Evolutionary conservation across 2,888 invertebrate species (phyloP).

Genomic region (Stratiomys singularior): DNA sequence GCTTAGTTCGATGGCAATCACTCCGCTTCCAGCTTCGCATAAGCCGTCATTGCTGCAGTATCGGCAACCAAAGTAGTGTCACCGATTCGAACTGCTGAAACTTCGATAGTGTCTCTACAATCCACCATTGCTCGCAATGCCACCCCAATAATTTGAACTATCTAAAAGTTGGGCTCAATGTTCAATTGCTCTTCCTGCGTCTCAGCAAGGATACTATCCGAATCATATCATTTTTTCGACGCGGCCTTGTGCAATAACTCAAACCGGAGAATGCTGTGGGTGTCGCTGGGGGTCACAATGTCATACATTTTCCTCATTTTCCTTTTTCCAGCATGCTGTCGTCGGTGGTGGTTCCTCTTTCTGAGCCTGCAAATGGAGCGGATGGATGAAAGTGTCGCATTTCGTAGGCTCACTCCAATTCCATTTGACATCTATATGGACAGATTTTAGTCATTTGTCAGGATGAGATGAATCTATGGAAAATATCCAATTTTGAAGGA

Average conservation of each 20-base stretch:
- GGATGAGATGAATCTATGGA: conserved; percentile 17
- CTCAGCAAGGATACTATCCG: conserved; percentile 24
- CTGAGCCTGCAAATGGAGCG: background rate
- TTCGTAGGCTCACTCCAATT: conserved; percentile 41
- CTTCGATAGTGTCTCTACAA: conserved; percentile 11
- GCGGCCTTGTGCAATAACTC: conserved; percentile 32
- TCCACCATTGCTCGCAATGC: background rate
- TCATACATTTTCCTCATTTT: conserved; percentile 25
- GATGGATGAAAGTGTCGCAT: conserved; percentile 28
- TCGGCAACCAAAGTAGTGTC: background rate
- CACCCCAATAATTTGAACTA: conserved; percentile 35
- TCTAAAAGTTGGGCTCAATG: conserved; percentile 16
- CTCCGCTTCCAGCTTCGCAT: background rate
- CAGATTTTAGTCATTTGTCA: conserved; percentile 33
- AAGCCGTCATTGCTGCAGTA: conserved; percentile 3
- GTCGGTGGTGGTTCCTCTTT: background rate
- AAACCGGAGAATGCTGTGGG: conserved; percentile 12
- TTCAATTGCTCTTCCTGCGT: conserved; percentile 17
- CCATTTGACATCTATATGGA: conserved; percentile 14
- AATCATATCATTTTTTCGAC: conserved; percentile 9
- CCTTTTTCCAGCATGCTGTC: background rate
- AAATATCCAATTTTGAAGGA: background rate
- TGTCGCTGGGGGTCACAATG: background rate
- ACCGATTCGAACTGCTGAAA: conserved; percentile 16
- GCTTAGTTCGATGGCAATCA: conserved; percentile 10